These are phyloP conservation scores for Ramphastos sulfuratus DNA, from an alignment of 2,113 vertebrate genomes.

Conservation along the genomic window DNA sequence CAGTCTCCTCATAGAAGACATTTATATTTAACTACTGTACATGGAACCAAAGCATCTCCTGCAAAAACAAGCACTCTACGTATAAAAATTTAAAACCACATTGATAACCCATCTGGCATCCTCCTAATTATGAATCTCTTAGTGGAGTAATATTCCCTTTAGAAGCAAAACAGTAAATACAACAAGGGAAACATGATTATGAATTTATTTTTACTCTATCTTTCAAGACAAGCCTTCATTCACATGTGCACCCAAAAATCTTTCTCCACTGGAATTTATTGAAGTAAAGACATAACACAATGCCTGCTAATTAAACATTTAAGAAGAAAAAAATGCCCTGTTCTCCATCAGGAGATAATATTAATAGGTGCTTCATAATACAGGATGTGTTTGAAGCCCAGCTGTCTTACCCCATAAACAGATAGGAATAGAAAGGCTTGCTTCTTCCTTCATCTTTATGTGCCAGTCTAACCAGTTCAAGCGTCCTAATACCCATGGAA, in stretches of 20 bases:
- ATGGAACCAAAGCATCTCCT: conserved; percentile 43
- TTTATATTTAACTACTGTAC: conserved; percentile 67
- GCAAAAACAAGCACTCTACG: conserved; percentile 59
- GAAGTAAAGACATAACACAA: conserved; percentile 35
- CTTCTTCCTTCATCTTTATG: neutral
- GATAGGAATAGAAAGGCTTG: conserved; percentile 2
- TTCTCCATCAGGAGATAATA: conserved; percentile 19
- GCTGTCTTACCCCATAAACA: conserved; percentile 22
- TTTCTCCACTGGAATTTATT: conserved; percentile 52
- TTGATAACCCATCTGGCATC: conserved; percentile 79
- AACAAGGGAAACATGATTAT: conserved; percentile 73
- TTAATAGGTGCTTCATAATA: conserved; percentile 53
- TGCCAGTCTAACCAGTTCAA: neutral
- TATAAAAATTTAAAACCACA: conserved; percentile 81
- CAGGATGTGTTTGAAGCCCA: conserved; percentile 22
- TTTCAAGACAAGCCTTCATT: conserved; percentile 67
- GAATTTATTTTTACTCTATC: conserved; percentile 74
- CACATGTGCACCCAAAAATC: conserved; percentile 38
- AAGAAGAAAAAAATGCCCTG: conserved; percentile 14
- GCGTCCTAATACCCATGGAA: neutral
- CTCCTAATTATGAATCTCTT: conserved; percentile 76
- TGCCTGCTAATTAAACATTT: conserved; percentile 36
- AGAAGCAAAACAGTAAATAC: conserved; percentile 71
- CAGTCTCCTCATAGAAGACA: conserved; percentile 26
- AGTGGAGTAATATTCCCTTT: conserved; percentile 72